Percentiles rank a stretch among this genome's conserved stretches.
These are phyloP conservation scores for Etheostoma spectabile DNA, from an alignment of 2,113 vertebrate species.

Conservation along the genomic window DNA sequence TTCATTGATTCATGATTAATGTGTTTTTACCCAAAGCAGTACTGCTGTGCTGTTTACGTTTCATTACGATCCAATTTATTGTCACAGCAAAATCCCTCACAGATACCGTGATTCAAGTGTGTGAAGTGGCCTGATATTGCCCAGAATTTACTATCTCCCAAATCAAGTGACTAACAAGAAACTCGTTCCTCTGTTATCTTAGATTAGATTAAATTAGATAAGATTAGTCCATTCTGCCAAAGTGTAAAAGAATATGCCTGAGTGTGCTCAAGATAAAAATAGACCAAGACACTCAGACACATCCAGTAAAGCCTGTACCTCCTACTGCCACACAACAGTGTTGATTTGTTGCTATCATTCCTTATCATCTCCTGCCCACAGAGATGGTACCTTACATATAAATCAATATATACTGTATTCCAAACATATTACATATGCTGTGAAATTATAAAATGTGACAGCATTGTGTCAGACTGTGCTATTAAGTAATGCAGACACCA, in stretches of 20 bases:
- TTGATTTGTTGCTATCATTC: constrained; percentile 22
- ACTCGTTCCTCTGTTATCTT: constrained; percentile 37
- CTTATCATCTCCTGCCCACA: constrained; percentile 29
- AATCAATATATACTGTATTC: constrained; percentile 33
- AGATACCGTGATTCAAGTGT: background rate
- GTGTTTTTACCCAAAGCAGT: background rate
- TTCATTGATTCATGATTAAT: constrained; percentile 20
- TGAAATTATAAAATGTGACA: constrained; percentile 31
- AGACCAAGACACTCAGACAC: constrained; percentile 37
- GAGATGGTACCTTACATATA: constrained; percentile 39
- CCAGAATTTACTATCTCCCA: constrained; percentile 26
- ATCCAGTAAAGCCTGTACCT: constrained; percentile 37
- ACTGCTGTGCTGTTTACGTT: constrained; percentile 21
- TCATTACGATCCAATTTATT: constrained; percentile 27
- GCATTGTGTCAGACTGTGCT: constrained; percentile 30
- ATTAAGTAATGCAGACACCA: constrained; percentile 20
- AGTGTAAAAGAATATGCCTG: constrained; percentile 48
- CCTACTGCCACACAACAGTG: constrained; percentile 51
- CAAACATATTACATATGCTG: constrained; percentile 5
- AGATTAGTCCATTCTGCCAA: constrained; percentile 49
- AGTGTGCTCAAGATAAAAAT: constrained; percentile 53
- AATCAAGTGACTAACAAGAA: constrained; percentile 58
- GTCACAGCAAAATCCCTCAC: background rate
- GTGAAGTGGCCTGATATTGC: constrained; percentile 24
- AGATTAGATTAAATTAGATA: constrained; percentile 57